Percentiles rank a stretch among this genome's conserved stretches.
These are phyloP conservation scores for Pelodytes ibericus DNA, from an alignment of 2,797 vertebrate species.

Conservation along the genomic window DNA sequence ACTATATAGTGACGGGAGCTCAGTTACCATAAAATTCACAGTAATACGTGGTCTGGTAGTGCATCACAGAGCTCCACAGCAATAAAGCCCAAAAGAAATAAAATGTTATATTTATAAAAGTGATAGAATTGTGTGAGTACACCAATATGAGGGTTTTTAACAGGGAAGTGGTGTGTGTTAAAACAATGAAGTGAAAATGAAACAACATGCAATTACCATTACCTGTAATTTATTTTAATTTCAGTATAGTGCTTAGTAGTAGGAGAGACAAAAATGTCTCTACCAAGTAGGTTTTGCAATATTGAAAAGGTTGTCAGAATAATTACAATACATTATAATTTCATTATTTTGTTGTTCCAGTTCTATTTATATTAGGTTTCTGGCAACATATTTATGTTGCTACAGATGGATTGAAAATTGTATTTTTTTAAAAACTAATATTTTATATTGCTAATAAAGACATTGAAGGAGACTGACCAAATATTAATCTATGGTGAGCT, in stretches of 20 bases:
- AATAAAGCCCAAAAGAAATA: too few species aligned
- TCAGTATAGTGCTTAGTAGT: background rate
- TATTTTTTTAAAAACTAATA: background rate
- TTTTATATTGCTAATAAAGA: conserved; percentile 18
- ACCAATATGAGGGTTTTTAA: too few species aligned
- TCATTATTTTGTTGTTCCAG: conserved; percentile 6
- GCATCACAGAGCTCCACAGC: too few species aligned
- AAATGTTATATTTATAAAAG: too few species aligned
- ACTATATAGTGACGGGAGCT: too few species aligned
- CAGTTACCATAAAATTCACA: too few species aligned
- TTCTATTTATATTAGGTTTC: conserved; percentile 16
- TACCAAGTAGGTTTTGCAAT: background rate
- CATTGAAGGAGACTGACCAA: background rate
- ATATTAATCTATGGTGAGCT: background rate
- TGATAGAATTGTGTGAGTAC: too few species aligned
- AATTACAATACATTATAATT: conserved; percentile 6
- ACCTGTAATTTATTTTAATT: background rate
- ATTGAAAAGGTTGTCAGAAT: conserved; percentile 13
- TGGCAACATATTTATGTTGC: conserved; percentile 6
- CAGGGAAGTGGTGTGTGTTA: too few species aligned
- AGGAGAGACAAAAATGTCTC: background rate
- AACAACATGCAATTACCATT: too few species aligned
- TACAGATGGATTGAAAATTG: conserved; percentile 15
- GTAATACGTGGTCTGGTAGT: too few species aligned
- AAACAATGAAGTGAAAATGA: too few species aligned